Conservation (phyloP, 2,797 vertebrate genomes). For the Hydrophis major region DNA sequence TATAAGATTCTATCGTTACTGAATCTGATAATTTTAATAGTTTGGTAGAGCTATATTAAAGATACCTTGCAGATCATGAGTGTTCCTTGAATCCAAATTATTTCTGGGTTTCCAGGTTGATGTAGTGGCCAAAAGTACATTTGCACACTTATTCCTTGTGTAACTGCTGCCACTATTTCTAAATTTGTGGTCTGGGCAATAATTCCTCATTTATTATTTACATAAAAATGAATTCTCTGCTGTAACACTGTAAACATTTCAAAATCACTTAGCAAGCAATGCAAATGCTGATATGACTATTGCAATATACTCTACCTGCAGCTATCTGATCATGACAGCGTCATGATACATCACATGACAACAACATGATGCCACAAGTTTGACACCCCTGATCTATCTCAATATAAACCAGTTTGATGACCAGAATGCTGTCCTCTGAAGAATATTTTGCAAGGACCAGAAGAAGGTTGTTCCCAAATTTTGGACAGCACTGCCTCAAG, state of each 20-base stretch:
- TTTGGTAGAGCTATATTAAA: conserved; percentile 39
- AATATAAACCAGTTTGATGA: neutral
- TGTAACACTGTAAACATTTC: neutral
- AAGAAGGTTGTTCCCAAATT: neutral
- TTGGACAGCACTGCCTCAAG: neutral
- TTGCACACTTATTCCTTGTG: neutral
- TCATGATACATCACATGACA: too few species aligned
- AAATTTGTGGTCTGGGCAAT: neutral
- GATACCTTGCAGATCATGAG: neutral
- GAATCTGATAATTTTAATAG: conserved; percentile 41
- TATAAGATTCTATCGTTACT: conserved; percentile 26
- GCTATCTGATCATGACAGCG: neutral
- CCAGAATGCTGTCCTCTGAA: neutral
- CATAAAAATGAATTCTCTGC: neutral
- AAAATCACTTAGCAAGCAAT: neutral
- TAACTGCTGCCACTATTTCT: neutral
- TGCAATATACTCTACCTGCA: neutral
- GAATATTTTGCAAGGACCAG: neutral
- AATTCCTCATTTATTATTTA: neutral
- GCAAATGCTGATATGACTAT: neutral
- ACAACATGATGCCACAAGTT: too few species aligned
- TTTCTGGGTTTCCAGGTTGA: neutral
- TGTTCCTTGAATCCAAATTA: neutral
- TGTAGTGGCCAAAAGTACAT: neutral
- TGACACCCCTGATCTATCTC: neutral